Percentiles rank a stretch among this genome's conserved stretches.
These are phyloP conservation scores for Amblyraja radiata DNA, from an alignment of 2,797 vertebrate genomes.

Conservation along the genomic window DNA sequence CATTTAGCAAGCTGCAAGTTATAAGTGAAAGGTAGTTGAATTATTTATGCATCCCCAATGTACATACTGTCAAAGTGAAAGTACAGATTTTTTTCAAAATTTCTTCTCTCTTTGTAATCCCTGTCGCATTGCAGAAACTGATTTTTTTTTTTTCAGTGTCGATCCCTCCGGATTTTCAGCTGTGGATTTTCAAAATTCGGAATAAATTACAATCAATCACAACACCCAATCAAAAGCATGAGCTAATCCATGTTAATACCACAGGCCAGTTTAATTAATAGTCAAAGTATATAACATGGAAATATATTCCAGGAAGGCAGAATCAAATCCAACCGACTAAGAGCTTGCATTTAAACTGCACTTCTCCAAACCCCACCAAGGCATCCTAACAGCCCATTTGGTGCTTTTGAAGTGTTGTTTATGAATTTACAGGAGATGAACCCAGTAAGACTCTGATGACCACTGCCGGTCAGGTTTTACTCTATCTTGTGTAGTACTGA, in stretches of 20 bases:
- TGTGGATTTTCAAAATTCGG: background rate
- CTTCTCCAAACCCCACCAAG: too few relatives aligned
- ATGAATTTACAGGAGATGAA: too few relatives aligned
- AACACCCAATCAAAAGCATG: background rate
- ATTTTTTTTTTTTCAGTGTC: background rate
- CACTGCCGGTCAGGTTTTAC: background rate
- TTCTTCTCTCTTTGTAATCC: background rate
- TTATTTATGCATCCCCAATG: conserved; percentile 9
- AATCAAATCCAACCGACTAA: background rate
- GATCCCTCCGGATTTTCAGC: conserved; percentile 1
- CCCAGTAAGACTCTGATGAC: too few relatives aligned
- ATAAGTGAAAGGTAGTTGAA: background rate
- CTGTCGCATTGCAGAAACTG: conserved; percentile 18
- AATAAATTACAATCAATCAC: background rate
- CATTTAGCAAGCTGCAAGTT: conserved; percentile 5
- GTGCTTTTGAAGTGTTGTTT: too few relatives aligned
- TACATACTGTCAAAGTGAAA: conserved; percentile 8
- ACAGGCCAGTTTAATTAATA: background rate
- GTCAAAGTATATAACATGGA: background rate
- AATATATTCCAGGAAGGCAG: background rate
- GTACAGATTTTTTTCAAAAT: background rate
- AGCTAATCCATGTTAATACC: background rate
- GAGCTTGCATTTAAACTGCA: too few relatives aligned
- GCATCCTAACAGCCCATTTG: too few relatives aligned
- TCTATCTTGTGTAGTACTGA: background rate